Conservation (phyloP, 2,888 invertebrate genomes). For the Drosophila flavopinicola region DNA sequence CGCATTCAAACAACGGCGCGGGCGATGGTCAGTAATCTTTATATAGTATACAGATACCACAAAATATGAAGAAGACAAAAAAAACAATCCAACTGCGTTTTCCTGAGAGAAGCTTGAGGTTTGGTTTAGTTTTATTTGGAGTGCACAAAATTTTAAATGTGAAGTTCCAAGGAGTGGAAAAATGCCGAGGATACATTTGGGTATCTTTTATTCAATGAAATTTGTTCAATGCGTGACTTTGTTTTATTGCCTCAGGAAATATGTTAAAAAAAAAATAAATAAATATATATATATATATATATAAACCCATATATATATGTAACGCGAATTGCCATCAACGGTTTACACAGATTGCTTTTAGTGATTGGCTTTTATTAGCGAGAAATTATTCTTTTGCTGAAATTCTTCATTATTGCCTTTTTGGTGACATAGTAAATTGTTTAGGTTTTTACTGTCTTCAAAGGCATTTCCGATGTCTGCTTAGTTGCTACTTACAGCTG, state of each 20-base stretch:
- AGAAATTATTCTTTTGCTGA: no score
- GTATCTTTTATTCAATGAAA: conserved; percentile 19
- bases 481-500: conserved; percentile 30
- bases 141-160: conserved; percentile 52
- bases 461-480: conserved; percentile 15
- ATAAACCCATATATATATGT: no score
- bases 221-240: conserved; percentile 28
- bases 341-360: no score
- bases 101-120: conserved; percentile 3
- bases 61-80: background rate
- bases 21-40: conserved; percentile 64
- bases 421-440: no score
- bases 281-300: background rate
- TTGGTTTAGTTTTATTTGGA: conserved; percentile 35
- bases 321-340: no score
- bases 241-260: conserved; percentile 10
- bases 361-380: no score
- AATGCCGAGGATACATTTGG: conserved; percentile 18
- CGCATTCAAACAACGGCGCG: conserved; percentile 51
- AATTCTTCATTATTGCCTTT: no score
- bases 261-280: background rate
- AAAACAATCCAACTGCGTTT: conserved; percentile 21
- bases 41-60: background rate
- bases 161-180: conserved; percentile 6
- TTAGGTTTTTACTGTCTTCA: conserved; percentile 14